These are phyloP conservation scores for Zapornia atra DNA, from an alignment of 2,113 vertebrate genomes.

Conservation along the genomic window DNA sequence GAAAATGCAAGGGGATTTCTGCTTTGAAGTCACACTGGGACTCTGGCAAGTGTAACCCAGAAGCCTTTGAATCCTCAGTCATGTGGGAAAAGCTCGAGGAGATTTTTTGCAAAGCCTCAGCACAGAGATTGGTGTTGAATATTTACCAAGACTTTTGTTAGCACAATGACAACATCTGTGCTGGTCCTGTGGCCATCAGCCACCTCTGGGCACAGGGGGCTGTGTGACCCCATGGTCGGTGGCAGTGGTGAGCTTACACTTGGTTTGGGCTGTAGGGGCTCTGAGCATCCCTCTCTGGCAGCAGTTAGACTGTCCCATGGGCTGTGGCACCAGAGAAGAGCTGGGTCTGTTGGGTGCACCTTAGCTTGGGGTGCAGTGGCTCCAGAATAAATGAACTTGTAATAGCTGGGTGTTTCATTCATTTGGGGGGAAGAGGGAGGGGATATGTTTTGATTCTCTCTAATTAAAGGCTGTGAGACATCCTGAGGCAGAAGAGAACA, in stretches of 20 bases:
- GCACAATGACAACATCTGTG: not conserved
- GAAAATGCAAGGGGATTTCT: not conserved
- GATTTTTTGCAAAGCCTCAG: not conserved
- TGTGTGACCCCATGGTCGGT: rapidly evolving
- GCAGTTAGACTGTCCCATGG: rapidly evolving
- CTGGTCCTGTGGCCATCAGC: not conserved
- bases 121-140: not conserved
- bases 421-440: not conserved
- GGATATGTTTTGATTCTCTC: not conserved
- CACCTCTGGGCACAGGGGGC: not conserved
- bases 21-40: not conserved
- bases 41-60: not conserved
- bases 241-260: no score
- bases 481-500: not conserved
- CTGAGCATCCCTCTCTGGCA: not conserved
- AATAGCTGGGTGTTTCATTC: not conserved
- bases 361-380: not conserved
- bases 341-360: not conserved
- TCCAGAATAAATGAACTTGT: not conserved
- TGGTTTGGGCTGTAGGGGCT: not conserved
- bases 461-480: not conserved
- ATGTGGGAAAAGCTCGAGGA: not conserved
- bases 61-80: not conserved
- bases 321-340: not conserved
- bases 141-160: not conserved